Percentiles rank a stretch among this genome's conserved stretches.
Evolutionary conservation across 1,140 invertebrate species (phyloP).

Genomic region (Ceratoteleas bidentatus): DNA sequence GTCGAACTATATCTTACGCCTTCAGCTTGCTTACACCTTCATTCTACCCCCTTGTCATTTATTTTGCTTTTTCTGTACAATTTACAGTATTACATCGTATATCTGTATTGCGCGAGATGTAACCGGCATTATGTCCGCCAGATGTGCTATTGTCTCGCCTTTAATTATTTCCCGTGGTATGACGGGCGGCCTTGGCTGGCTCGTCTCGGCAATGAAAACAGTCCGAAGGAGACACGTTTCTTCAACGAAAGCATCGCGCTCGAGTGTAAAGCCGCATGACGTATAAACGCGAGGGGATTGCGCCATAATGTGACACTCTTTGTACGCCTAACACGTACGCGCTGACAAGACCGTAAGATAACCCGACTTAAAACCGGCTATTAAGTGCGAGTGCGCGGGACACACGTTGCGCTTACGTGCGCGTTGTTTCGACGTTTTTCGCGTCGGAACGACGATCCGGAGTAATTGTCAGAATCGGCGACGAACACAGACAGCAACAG

Average conservation of each 20-base stretch:
- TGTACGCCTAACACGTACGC: constrained; percentile 41
- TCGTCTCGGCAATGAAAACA: constrained; percentile 39
- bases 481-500: no score
- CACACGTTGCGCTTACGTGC: constrained; percentile 8
- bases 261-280: constrained; percentile 10
- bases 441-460: not conserved
- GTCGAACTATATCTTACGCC: no score
- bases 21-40: no score
- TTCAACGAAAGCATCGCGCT: constrained; percentile 17
- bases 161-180: constrained; percentile 31
- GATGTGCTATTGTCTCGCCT: constrained; percentile 40
- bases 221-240: constrained; percentile 14
- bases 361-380: constrained; percentile 25
- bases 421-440: constrained; percentile 10
- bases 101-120: no score
- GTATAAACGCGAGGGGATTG: constrained; percentile 33
- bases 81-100: no score
- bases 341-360: constrained; percentile 28
- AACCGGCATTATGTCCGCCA: not conserved
- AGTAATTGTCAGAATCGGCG: not conserved
- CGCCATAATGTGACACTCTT: constrained; percentile 32
- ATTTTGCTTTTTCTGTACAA: no score
- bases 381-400: constrained; percentile 20
- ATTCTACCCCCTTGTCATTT: no score
- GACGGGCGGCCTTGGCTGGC: not conserved